Evolutionary conservation across 2,113 vertebrate genomes (phyloP), one percentile per base, ranked within the genome.

Genomic region (Saiga tatarica): DNA sequence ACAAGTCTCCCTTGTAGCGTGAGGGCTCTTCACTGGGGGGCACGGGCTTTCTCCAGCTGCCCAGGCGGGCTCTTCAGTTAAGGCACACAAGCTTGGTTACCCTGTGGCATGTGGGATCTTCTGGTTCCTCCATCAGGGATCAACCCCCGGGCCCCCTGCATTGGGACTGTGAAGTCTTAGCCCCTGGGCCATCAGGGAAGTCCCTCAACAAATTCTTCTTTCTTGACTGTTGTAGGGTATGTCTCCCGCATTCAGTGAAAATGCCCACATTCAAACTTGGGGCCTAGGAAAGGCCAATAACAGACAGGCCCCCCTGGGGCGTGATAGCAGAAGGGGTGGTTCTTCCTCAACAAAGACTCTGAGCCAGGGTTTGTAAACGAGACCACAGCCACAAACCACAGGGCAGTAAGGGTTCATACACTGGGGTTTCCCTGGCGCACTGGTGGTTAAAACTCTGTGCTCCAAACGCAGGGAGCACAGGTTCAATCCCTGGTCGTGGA

Each of bases 351-450:
- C 79, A 57, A 53, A 87, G 47, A 21, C 86, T 59, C 62, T 87
- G 67, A 59, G 82, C 89, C n/a, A 26, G 79, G 85, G 88, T 97
- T 67, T 93, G 59, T 87, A 93, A 96, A 83, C 52, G 60, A n/a
- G 78, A 36, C 47, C 87, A 84, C 42, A 93, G 36, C 79, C 95
- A 83, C 94, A 96, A 89, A 91, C 93, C 74, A 17, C 55, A 60
- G n/a, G 39, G 19, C 57, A 64, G 28, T 36, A 26, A 76, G 47
- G 21, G 67, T 74, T 74, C 67, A 2, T 23, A 39, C 12, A 13
- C 67, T 3, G 0, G 67, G 5, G 67, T 74, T 39, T 74, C 36
- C n/a, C 67, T 39, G 67, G 21, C 11, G 1, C 67, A 25, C n/a
- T 36, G 67, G n/a, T 71, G n/a, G 67, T 71, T 25, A 74, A 39